Evolutionary conservation across 2,797 vertebrate genomes (phyloP).

Genomic region (Onychomys leucogaster): DNA sequence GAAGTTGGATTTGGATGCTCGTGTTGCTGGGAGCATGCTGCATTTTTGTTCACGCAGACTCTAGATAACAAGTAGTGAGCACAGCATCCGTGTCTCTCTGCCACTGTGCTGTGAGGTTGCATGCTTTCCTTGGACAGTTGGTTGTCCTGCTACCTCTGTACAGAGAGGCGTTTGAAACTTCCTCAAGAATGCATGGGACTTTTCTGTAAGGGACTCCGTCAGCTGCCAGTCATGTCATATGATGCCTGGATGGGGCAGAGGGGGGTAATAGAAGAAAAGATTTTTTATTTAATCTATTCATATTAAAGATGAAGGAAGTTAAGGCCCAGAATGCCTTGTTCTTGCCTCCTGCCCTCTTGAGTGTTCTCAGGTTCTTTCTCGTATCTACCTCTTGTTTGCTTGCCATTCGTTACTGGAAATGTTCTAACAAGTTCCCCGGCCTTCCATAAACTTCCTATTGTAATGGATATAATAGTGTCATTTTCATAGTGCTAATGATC

Average conservation of each 20-base stretch:
- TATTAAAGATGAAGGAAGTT: constrained; percentile 29
- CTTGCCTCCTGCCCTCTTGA: not conserved
- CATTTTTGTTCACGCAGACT: constrained; percentile 19
- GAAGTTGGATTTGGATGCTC: constrained; percentile 32
- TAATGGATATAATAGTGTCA: not conserved
- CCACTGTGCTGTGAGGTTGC: not conserved
- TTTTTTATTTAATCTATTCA: constrained; percentile 44
- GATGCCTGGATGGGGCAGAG: not conserved
- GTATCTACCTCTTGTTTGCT: not conserved
- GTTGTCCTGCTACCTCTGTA: not conserved
- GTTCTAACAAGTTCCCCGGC: not conserved
- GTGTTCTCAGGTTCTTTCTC: not conserved
- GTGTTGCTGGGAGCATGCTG: not conserved
- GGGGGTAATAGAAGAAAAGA: not conserved
- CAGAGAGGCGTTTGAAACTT: constrained; percentile 31
- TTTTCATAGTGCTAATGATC: not conserved
- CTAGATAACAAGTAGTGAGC: not conserved
- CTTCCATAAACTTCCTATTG: not conserved
- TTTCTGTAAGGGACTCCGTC: constrained; percentile 14
- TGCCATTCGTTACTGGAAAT: constrained; percentile 27
- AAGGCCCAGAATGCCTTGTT: constrained; percentile 1
- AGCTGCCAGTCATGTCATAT: not conserved
- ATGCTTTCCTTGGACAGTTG: not conserved
- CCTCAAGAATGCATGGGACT: not conserved
- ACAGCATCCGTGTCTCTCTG: not conserved